These are phyloP conservation scores for Norana najaformis DNA, from an alignment of 2,888 invertebrate genomes.

Conservation along the genomic window DNA sequence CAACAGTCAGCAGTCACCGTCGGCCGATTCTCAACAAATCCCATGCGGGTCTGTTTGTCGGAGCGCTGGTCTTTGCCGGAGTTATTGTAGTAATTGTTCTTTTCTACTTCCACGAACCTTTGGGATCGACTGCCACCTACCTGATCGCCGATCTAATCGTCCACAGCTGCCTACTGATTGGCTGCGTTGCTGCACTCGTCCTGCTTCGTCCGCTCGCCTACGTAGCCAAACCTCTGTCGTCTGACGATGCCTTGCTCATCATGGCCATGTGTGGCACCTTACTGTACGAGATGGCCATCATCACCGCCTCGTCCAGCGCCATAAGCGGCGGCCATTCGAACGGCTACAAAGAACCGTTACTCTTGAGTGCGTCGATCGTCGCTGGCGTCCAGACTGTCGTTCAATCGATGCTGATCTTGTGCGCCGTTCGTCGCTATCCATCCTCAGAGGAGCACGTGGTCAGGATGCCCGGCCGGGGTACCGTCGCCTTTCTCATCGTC, in stretches of 20 bases:
- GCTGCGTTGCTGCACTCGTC: constrained; percentile 50
- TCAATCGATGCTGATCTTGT: constrained; percentile 57
- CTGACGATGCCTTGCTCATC: constrained; percentile 77
- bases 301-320: not conserved
- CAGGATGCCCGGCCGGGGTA: constrained; percentile 66
- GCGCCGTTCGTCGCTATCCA: constrained; percentile 53
- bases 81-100: constrained; percentile 56
- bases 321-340: not conserved
- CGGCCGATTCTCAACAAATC: constrained; percentile 55
- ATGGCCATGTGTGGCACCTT: constrained; percentile 92
- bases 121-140: constrained; percentile 42
- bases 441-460: constrained; percentile 53
- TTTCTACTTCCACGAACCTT: constrained; percentile 50
- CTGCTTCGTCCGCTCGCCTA: constrained; percentile 41
- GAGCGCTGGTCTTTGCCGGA: constrained; percentile 60
- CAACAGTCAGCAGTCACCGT: not conserved
- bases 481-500: constrained; percentile 70
- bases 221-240: constrained; percentile 36
- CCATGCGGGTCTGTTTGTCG: constrained; percentile 63
- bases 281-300: constrained; percentile 64
- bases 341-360: not conserved
- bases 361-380: constrained; percentile 25
- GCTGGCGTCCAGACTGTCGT: constrained; percentile 53
- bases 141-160: constrained; percentile 53
- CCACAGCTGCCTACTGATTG: constrained; percentile 48